These are phyloP conservation scores for Bryconaethiops microstoma DNA, from an alignment of 2,797 vertebrate species.

Conservation along the genomic window DNA sequence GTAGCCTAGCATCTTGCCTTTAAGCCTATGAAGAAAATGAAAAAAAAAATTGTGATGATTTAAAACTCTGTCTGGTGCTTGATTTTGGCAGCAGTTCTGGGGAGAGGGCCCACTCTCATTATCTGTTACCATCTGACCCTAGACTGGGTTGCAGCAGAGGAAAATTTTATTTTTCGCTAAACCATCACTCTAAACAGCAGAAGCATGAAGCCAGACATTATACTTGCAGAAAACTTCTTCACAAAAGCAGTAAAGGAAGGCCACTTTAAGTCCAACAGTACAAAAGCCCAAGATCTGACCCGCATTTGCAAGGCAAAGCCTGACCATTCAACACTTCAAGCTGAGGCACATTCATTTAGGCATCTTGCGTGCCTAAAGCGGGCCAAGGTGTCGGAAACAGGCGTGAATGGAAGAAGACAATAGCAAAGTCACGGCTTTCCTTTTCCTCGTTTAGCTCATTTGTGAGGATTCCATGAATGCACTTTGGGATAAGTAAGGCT, in stretches of 20 bases:
- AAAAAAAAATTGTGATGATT: no score
- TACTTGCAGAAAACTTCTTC: background rate
- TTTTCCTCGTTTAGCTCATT: constrained; percentile 30
- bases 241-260: background rate
- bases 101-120: no score
- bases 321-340: constrained; percentile 5
- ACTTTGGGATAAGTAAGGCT: constrained; percentile 30
- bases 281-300: constrained; percentile 10
- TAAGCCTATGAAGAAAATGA: no score
- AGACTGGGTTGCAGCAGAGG: no score
- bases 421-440: constrained; percentile 14
- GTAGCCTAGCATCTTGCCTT: no score
- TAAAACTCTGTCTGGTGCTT: no score
- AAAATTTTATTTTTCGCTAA: background rate
- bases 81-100: no score
- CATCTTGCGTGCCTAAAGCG: background rate
- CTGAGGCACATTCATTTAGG: constrained; percentile 1
- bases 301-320: constrained; percentile 19
- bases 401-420: constrained; percentile 20
- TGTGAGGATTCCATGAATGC: constrained; percentile 28
- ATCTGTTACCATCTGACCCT: no score
- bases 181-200: background rate
- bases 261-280: background rate
- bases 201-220: background rate
- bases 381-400: background rate